phyloP scores from a whole-genome alignment of 2,888 invertebrate genomes.

The Caenorhabditis sp. region DNA sequence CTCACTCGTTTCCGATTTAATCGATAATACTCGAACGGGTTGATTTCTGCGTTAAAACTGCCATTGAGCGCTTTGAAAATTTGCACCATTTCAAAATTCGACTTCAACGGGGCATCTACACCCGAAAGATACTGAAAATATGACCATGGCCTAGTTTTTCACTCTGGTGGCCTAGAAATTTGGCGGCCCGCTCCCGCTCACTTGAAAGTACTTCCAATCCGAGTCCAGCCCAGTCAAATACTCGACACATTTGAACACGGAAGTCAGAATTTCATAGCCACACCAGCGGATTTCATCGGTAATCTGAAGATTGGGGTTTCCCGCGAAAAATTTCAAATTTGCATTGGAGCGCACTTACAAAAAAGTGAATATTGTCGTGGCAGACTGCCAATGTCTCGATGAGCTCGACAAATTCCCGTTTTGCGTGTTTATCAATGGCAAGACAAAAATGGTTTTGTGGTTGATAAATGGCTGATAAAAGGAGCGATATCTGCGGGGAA shows the following conservation, averaged over 20 bases:
- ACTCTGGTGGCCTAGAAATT: constrained; percentile 14
- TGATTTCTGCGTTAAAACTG: constrained; percentile 62
- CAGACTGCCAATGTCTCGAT: constrained; percentile 14
- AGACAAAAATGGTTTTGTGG: constrained; percentile 79
- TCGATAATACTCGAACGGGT: constrained; percentile 48
- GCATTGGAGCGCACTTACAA: constrained; percentile 30
- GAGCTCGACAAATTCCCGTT: constrained; percentile 24
- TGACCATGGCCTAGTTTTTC: neutral
- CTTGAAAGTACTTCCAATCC: constrained; percentile 68
- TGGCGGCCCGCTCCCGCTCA: constrained; percentile 2
- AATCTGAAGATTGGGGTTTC: no score
- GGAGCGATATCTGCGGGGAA: constrained; percentile 72
- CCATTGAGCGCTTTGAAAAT: constrained; percentile 67
- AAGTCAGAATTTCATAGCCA: constrained; percentile 66
- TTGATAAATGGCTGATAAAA: constrained; percentile 76
- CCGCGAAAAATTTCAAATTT: constrained; percentile 2
- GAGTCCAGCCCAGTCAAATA: constrained; percentile 28
- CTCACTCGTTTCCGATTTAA: constrained; percentile 46
- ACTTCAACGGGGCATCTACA: constrained; percentile 67
- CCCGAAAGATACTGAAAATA: constrained; percentile 67
- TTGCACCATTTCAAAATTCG: constrained; percentile 68
- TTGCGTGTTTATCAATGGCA: constrained; percentile 70
- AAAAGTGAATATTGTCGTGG: constrained; percentile 54
- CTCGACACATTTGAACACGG: constrained; percentile 60
- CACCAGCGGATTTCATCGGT: constrained; percentile 66